phyloP scores from a whole-genome alignment of 2,888 invertebrate species.

The Morpho deidamia region DNA sequence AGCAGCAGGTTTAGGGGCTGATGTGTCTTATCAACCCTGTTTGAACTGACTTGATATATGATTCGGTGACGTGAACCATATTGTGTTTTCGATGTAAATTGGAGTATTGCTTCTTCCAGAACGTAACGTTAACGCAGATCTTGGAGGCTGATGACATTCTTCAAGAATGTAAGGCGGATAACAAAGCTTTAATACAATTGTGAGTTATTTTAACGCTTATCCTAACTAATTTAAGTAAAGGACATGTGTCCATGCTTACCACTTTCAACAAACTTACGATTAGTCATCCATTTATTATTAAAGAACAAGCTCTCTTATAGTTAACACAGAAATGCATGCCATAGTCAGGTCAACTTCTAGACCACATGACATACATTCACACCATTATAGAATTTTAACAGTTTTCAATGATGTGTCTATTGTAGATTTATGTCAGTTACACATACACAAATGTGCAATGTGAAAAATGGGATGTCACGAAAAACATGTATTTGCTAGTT shows the following conservation, averaged over 20 bases:
- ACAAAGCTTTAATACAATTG: conserved; percentile 94
- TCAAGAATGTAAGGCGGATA: conserved; percentile 96
- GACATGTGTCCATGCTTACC: too few relatives aligned
- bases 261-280: neutral
- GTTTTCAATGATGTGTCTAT: too few relatives aligned
- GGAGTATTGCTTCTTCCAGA: conserved; percentile 74
- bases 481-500: too few relatives aligned
- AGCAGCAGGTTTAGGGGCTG: conserved; percentile 19
- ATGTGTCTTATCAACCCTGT: neutral
- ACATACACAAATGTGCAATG: too few relatives aligned
- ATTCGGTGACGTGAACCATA: neutral
- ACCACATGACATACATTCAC: too few relatives aligned
- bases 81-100: neutral
- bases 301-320: too few relatives aligned
- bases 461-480: too few relatives aligned
- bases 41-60: neutral
- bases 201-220: conserved; percentile 75
- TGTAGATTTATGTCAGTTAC: too few relatives aligned
- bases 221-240: too few relatives aligned
- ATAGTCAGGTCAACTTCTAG: too few relatives aligned
- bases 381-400: too few relatives aligned
- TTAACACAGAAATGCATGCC: too few relatives aligned
- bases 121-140: conserved; percentile 92
- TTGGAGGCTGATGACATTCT: conserved; percentile 97
- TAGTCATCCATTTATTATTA: neutral